Base-by-base conservation (phyloP, 2,888 invertebrate species). In the Drosophila monieri region DNA sequence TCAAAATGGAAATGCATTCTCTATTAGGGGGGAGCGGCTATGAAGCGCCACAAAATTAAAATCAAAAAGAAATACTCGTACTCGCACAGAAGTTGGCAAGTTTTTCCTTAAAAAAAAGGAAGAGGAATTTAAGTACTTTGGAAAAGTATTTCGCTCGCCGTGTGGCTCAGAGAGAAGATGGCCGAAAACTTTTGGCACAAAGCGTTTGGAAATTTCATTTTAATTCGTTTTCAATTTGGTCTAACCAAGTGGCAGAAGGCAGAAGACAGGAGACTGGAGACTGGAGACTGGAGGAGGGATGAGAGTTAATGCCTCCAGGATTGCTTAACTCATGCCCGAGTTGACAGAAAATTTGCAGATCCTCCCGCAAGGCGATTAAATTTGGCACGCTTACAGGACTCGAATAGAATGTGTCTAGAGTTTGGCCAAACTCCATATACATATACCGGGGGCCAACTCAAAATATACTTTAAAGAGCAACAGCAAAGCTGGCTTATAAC, bases 1-100 rank as follows among this genome's bases (percentile, higher is more conserved):
- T 80, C 78, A 73, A 85, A 85, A 81, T 79, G 85, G 74, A 79
- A 81, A 80, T 85, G 85, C 80, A 79, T 74, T 81, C 53, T 51
- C 32, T 43, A 43, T 44, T 12, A 32, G 12, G 32, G 12, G 32
- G 12, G 32, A 32, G 32, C 5, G 12, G 12, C 12, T 32, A 1
- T 3, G 32, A 47, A 60, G 54, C 52, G 59, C 55, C 54, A 64
- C 43, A 48, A 30, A 15, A 30, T 21, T 64, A 61, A 61, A 64
- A 68, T 35, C 32, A 61, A 69, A 37, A 10, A 41, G n/a, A 57
- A 35, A 30, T 4, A 68, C 66, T 69, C 58, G 8, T 18, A 58
- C 57, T 39, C 37, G 39, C 2, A 14, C 39, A 65, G 71, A 83
- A 77, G 72, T 74, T 71, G 30, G 61, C 60, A 79, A 79, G 74